A percentile compares a stretch with the other conserved stretches of the same genome.
These are phyloP conservation scores for Microplitis demolitor DNA, from an alignment of 1,140 invertebrate species.

Conservation along the genomic window DNA sequence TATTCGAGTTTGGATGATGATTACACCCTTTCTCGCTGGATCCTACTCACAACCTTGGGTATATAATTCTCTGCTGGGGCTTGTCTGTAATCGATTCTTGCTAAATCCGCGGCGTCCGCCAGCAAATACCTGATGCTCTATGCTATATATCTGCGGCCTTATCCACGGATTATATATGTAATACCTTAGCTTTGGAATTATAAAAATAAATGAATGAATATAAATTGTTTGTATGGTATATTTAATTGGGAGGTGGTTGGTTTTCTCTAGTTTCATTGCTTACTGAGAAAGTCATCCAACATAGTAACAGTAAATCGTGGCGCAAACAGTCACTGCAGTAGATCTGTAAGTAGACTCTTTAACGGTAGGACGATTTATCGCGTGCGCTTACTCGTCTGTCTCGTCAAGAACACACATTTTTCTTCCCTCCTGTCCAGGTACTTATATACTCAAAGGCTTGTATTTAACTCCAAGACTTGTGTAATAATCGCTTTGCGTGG, in stretches of 20 bases:
- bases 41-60: slow-evolving; percentile 1
- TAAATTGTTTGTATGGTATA: not conserved
- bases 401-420: slow-evolving; percentile 7
- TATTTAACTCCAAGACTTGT: not conserved
- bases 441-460: too few relatives aligned
- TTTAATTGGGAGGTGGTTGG: slow-evolving; percentile 15
- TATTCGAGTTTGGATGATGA: slow-evolving; percentile 13
- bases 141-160: too few relatives aligned
- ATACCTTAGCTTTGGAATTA: not conserved
- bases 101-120: not conserved
- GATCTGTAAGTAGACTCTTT: slow-evolving; percentile 22
- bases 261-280: slow-evolving; percentile 15
- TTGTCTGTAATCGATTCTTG: slow-evolving; percentile 21
- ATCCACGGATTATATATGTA: too few relatives aligned
- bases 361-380: slow-evolving; percentile 28
- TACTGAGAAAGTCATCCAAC: slow-evolving; percentile 20
- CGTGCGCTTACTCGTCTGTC: slow-evolving; percentile 13
- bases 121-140: too few relatives aligned
- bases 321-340: not conserved
- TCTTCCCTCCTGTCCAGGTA: not conserved
- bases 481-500: slow-evolving; percentile 12
- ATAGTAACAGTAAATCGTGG: slow-evolving; percentile 20
- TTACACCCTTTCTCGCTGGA: slow-evolving; percentile 6
- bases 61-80: slow-evolving; percentile 18
- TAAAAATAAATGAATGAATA: not conserved